A percentile compares a stretch with the other conserved stretches of the same genome.
Evolutionary conservation across 2,113 vertebrate species (phyloP).

Genomic region (Passerina amoena): DNA sequence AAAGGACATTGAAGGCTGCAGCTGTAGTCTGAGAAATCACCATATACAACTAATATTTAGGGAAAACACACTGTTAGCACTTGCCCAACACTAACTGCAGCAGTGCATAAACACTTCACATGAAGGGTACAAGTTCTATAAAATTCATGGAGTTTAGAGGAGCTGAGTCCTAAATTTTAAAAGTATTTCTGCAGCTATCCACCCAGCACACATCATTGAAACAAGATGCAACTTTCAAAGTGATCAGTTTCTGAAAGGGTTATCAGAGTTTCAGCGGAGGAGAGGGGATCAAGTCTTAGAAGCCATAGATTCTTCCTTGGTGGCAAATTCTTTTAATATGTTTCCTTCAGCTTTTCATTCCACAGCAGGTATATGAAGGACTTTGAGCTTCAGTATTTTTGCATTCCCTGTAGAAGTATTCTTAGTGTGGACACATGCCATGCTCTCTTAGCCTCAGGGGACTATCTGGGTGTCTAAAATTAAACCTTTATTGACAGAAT

Average conservation of each 20-base stretch:
- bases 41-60: not conserved
- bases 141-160: not conserved
- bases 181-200: not conserved
- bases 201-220: not conserved
- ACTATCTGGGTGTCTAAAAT: not conserved
- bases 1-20: not conserved
- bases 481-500: not conserved
- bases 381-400: not conserved
- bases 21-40: not conserved
- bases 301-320: not conserved
- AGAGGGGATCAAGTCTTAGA: not conserved
- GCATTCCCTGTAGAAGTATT: not conserved
- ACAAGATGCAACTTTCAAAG: not conserved
- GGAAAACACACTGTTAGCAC: not conserved
- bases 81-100: not conserved
- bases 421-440: not conserved
- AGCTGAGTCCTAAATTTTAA: not conserved
- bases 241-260: not conserved
- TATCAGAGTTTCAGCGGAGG: not conserved
- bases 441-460: fast-evolving
- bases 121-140: not conserved
- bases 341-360: not conserved
- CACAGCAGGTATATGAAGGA: not conserved
- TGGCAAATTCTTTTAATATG: not conserved
- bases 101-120: not conserved